These are phyloP conservation scores for Scaptomyza montana DNA, from an alignment of 1,140 invertebrate species.

Conservation along the genomic window DNA sequence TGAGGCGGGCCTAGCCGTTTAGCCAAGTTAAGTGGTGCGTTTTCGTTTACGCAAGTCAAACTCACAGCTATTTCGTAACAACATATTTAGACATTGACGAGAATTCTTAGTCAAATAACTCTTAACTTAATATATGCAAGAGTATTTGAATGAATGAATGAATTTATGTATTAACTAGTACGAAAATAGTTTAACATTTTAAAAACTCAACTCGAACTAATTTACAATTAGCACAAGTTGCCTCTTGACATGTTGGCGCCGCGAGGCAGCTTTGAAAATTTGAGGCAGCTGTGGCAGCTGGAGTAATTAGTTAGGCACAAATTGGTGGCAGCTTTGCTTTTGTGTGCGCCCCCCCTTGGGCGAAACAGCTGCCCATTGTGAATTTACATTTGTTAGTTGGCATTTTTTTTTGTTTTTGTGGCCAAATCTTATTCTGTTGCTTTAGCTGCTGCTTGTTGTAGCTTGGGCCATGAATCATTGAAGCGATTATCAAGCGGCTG, in stretches of 20 bases:
- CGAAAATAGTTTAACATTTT: too few relatives aligned
- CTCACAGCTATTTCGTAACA: too few relatives aligned
- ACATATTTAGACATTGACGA: too few relatives aligned
- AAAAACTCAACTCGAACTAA: conserved; percentile 37
- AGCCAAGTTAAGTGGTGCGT: conserved; percentile 36
- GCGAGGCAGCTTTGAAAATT: background rate
- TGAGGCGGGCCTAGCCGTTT: conserved; percentile 46
- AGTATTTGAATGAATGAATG: too few relatives aligned
- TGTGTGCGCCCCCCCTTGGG: conserved; percentile 8
- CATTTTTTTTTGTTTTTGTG: conserved; percentile 10
- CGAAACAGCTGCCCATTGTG: conserved; percentile 32
- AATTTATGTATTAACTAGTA: too few relatives aligned
- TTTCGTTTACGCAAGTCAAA: conserved; percentile 1
- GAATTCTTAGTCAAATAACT: too few relatives aligned
- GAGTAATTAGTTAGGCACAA: conserved; percentile 50
- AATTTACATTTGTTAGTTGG: conserved; percentile 1
- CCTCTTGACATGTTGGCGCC: conserved; percentile 36
- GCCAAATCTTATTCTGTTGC: conserved; percentile 31
- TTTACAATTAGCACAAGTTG: conserved; percentile 32
- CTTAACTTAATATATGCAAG: too few relatives aligned
- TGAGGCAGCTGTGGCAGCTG: conserved; percentile 16
- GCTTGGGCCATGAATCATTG: conserved; percentile 57
- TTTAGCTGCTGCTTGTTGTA: conserved; percentile 7
- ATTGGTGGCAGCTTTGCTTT: conserved; percentile 29
- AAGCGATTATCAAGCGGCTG: conserved; percentile 65